Percentiles rank a stretch among this genome's conserved stretches.
phyloP scores from a whole-genome alignment of 2,888 invertebrate species.

The Nomada flava region DNA sequence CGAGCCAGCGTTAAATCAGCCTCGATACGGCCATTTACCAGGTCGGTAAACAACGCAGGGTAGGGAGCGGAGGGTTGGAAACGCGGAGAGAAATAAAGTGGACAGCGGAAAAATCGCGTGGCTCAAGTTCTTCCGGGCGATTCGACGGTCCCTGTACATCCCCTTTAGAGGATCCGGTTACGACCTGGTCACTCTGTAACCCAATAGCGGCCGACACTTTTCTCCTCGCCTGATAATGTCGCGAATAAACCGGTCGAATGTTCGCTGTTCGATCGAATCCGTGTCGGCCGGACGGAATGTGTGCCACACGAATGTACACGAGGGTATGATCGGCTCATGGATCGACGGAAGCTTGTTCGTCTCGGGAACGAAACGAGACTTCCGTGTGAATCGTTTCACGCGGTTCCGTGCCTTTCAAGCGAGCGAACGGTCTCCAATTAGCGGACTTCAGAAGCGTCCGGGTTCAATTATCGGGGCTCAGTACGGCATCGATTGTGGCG shows the following conservation, averaged over 20 bases:
- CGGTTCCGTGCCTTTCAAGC: slow-evolving; percentile 26
- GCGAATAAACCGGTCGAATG: slow-evolving; percentile 56
- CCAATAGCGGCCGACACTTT: slow-evolving; percentile 64
- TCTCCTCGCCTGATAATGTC: slow-evolving; percentile 61
- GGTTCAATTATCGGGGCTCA: slow-evolving; percentile 63
- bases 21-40: slow-evolving; percentile 36
- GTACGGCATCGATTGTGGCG: slow-evolving; percentile 54
- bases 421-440: slow-evolving; percentile 54
- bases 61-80: not conserved
- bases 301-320: not conserved
- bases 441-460: slow-evolving; percentile 34
- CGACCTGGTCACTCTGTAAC: slow-evolving; percentile 63
- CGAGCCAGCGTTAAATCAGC: slow-evolving; percentile 26
- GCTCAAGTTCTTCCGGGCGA: slow-evolving; percentile 50
- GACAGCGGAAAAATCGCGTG: slow-evolving; percentile 49
- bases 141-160: slow-evolving; percentile 62
- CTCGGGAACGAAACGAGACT: slow-evolving; percentile 18
- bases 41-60: slow-evolving; percentile 24
- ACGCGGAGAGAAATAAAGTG: slow-evolving; percentile 31
- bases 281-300: not conserved
- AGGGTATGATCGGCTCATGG: not conserved
- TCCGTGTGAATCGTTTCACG: slow-evolving; percentile 41
- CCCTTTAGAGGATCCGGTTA: slow-evolving; percentile 71
- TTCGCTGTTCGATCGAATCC: not conserved
- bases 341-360: slow-evolving; percentile 25